Conservation (phyloP, 1,140 invertebrate genomes). For the Drosophila serrata region DNA sequence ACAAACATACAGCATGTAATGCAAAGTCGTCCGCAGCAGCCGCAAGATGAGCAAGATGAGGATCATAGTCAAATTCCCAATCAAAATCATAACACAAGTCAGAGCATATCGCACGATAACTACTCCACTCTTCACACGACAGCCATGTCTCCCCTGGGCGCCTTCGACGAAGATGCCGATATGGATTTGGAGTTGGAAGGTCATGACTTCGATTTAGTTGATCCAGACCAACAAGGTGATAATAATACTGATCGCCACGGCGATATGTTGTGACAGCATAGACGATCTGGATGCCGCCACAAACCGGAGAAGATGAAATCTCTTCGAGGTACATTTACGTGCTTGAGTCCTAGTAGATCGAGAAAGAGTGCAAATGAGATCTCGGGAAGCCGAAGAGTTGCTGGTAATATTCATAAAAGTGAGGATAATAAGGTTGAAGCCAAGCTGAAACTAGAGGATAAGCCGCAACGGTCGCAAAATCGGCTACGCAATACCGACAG, state of each 20-base stretch:
- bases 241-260: conserved; percentile 73
- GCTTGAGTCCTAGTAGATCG: neutral
- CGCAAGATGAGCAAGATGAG: conserved; percentile 37
- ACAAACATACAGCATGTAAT: conserved; percentile 19
- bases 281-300: conserved; percentile 14
- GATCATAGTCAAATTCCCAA: conserved; percentile 11
- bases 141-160: conserved; percentile 82
- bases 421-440: neutral
- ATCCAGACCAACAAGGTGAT: conserved; percentile 82
- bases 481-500: conserved; percentile 1
- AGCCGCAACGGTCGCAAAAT: conserved; percentile 4
- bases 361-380: neutral
- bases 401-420: neutral
- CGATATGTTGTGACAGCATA: conserved; percentile 86
- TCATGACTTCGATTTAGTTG: conserved; percentile 85
- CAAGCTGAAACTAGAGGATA: neutral
- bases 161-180: conserved; percentile 69
- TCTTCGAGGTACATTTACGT: conserved; percentile 8
- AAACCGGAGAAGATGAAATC: neutral
- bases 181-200: conserved; percentile 78
- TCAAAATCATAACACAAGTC: conserved; percentile 13
- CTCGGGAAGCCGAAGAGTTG: neutral
- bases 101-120: conserved; percentile 27
- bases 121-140: conserved; percentile 69
- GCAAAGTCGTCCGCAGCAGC: conserved; percentile 39